Evolutionary conservation across 2,113 vertebrate species (phyloP), one percentile per base, ranked within the genome.

Genomic region (Sinosuthora webbiana): DNA sequence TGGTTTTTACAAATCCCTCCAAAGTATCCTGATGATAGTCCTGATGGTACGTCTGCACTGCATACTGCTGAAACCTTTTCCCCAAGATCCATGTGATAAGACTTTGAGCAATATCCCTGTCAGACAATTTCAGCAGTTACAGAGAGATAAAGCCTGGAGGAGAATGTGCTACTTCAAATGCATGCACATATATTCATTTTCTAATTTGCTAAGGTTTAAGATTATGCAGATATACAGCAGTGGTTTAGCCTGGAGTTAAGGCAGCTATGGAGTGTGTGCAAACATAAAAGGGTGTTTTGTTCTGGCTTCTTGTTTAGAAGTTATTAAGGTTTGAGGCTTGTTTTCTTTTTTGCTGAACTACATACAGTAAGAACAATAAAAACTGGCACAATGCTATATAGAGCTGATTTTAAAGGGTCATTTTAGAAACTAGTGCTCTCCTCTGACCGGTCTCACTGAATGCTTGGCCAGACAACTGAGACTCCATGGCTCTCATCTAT

Each of bases 201-300:
- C 91, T 90, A 95, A 97, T 95, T 97, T 97, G 90, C 82, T 94
- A 85, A 65, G 74, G 55, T 94, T 95, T 95, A 76, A 87, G 82
- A 94, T 95, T 76, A 89, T 92, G 79, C 73, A 93, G 79, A 95
- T 95, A 92, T 24, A 67, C 16, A 44, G 42, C 55, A 86, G 93
- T 3, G 79, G 90, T 97, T 96, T 96, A 88, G 90, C 93, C 93
- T 81, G 85, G 55, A 95, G 95, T 93, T 88, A 90, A 87, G 59
- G 63, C 6, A 4, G 78, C 57, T 76, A 4, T 17, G 24, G 77
- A 88, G 70, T 12, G 8, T 63, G 50, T 93, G 59, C 30, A 87
- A 56, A 56, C 74, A 85, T 83, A 45, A 93, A 90, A 90, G 71
- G 9, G 39, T 39, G 18, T 42, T 41, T 62, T 79, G 28, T 68